Evolutionary conservation across 2,113 vertebrate genomes (phyloP).

Genomic region (Phaethon lepturus): DNA sequence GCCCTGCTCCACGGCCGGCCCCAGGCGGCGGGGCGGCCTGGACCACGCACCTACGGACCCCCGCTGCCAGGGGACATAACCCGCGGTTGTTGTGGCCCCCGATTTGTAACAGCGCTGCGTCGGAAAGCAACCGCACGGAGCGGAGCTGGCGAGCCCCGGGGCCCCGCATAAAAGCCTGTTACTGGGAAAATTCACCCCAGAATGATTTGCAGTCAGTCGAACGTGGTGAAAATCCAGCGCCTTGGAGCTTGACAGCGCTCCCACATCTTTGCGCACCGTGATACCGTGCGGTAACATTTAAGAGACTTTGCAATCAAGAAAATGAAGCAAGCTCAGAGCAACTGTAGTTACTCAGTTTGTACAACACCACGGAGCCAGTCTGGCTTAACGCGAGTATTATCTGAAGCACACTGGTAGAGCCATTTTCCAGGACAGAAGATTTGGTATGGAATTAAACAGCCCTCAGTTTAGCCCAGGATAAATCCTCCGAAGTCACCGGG

Average conservation of each 20-base stretch:
- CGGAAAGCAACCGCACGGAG: too few species aligned
- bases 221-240: rapidly evolving
- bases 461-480: neutral
- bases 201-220: rapidly evolving
- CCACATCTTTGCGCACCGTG: rapidly evolving
- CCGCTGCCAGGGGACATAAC: rapidly evolving
- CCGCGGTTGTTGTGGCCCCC: rapidly evolving
- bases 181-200: neutral
- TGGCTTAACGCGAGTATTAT: neutral
- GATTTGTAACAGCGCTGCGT: rapidly evolving
- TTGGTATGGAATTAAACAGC: neutral
- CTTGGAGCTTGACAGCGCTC: rapidly evolving
- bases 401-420: neutral
- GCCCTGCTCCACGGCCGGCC: neutral
- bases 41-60: neutral
- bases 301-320: neutral
- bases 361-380: rapidly evolving
- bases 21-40: neutral
- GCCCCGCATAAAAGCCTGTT: neutral
- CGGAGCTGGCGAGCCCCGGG: neutral
- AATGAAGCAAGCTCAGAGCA: neutral
- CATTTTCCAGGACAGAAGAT: neutral
- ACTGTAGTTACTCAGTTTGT: too few species aligned
- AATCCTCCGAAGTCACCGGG: neutral
- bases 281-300: rapidly evolving